Evolutionary conservation across 1,140 invertebrate species (phyloP).

Genomic region (Dendrolimus kikuchii): DNA sequence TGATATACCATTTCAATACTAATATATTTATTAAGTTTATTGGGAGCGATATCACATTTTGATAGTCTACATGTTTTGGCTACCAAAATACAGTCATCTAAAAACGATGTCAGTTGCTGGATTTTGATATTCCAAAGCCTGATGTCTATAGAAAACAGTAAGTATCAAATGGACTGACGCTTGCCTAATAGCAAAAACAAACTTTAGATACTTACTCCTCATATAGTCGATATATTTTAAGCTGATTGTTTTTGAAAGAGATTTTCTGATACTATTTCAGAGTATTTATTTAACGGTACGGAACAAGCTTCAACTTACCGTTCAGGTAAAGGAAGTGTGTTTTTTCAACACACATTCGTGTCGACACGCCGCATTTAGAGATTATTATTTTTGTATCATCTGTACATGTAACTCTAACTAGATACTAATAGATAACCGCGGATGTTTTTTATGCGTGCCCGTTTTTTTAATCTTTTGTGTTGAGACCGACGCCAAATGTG

Average conservation of each 20-base stretch:
- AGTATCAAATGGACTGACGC: too few species aligned
- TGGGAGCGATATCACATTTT: too few species aligned
- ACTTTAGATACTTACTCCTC: too few species aligned
- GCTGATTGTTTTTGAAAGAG: background rate
- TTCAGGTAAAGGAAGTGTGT: conserved; percentile 51
- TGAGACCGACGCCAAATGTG: conserved; percentile 49
- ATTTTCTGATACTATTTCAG: conserved; percentile 1
- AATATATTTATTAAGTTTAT: too few species aligned
- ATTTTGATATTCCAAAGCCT: too few species aligned
- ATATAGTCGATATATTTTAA: too few species aligned
- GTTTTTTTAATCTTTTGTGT: conserved; percentile 63
- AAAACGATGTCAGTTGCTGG: too few species aligned
- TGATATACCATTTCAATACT: too few species aligned
- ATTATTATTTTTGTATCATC: conserved; percentile 68
- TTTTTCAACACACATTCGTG: conserved; percentile 36
- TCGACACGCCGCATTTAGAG: conserved; percentile 23
- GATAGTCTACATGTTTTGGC: too few species aligned
- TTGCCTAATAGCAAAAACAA: too few species aligned
- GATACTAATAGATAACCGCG: conserved; percentile 70
- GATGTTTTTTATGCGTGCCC: conserved; percentile 63
- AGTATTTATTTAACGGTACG: conserved; percentile 56
- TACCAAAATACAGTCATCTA: too few species aligned
- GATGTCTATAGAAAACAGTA: too few species aligned
- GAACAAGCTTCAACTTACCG: conserved; percentile 14
- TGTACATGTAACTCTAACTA: conserved; percentile 67